Base-by-base conservation (phyloP, 2,888 invertebrate genomes). In the Cyrtodaria siliqua region DNA sequence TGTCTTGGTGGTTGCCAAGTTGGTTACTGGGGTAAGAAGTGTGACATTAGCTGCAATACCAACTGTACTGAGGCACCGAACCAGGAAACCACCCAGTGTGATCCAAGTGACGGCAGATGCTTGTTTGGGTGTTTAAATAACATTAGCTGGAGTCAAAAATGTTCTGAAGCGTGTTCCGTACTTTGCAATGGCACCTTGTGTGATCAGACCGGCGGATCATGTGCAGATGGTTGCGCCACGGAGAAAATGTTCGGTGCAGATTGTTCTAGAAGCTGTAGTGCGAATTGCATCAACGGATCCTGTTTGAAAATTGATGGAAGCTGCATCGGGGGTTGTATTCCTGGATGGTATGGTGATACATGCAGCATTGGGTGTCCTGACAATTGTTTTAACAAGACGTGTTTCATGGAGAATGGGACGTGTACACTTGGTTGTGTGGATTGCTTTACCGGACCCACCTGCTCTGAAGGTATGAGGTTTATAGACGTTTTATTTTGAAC, bases 1-100 rank as follows among this genome's bases (percentile, higher is more conserved):
- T 33, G 33, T 12, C 33, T 12, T 8, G 23, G 50, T 24, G 24
- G n/a, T n/a, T 33, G 33, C 12, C 4, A 47, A 47, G 4, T 16
- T 16, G 3, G 6, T 47, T 27, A 18, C 26, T 53, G 53, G 16
- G 27, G 16, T 12, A n/a, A 26, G 2, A 12, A 2, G 16, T 53
- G 53, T 27, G 29, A 9, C 53, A 53, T 9, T 27, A 53, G 16
- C 26, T 53, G 53, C 53, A 53, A n/a, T 53, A 27, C 4, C n/a
- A 53, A 53, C 27, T 53, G 53, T 27, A 27, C 16, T 6, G 53
- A 53, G 4, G 53, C 53, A 8, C 47, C 47, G 47, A 14, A 27
- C 16, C 6, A 53, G 4, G 29, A 9, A 3, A 14, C 26, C 3
- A 29, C n/a, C 2, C n/a, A n/a, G n/a, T 14, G 26, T 16, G 26